Conservation (phyloP, 1,140 invertebrate genomes). For the Macrotrachela quadricornifera region DNA sequence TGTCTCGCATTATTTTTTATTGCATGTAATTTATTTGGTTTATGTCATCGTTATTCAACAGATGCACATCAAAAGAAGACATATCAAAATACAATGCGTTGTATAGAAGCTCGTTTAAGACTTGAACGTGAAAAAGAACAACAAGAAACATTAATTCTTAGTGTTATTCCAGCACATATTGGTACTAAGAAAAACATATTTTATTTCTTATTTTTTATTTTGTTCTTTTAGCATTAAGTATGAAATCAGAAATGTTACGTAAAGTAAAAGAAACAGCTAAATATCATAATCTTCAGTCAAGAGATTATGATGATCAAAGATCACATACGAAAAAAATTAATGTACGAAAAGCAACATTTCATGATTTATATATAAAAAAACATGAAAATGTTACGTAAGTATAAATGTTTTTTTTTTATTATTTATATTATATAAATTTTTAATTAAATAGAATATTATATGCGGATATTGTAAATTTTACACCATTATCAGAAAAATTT, state of each 20-base stretch:
- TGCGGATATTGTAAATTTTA: slow-evolving; percentile 91
- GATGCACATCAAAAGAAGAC: not conserved
- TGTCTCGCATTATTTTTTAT: too few species aligned
- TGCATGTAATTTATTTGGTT: not conserved
- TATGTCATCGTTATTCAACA: not conserved
- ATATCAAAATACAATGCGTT: slow-evolving; percentile 4
- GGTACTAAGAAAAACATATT: not conserved
- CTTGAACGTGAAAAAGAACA: slow-evolving; percentile 5
- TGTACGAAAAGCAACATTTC: not conserved
- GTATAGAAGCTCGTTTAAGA: slow-evolving; percentile 1
- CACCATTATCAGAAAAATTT: slow-evolving; percentile 60
- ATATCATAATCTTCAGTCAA: too few species aligned
- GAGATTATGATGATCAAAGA: not conserved
- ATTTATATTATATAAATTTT: not conserved
- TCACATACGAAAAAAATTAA: not conserved
- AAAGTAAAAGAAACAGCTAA: too few species aligned
- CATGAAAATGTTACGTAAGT: not conserved
- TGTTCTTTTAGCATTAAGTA: not conserved
- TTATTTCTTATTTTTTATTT: too few species aligned
- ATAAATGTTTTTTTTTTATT: not conserved
- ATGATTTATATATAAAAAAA: slow-evolving; percentile 6
- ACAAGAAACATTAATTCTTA: slow-evolving; percentile 6
- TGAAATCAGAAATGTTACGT: too few species aligned
- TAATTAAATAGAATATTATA: slow-evolving; percentile 51
- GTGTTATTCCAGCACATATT: slow-evolving; percentile 6